phyloP scores from a whole-genome alignment of 2,113 vertebrate species.

The Garra rufa region DNA sequence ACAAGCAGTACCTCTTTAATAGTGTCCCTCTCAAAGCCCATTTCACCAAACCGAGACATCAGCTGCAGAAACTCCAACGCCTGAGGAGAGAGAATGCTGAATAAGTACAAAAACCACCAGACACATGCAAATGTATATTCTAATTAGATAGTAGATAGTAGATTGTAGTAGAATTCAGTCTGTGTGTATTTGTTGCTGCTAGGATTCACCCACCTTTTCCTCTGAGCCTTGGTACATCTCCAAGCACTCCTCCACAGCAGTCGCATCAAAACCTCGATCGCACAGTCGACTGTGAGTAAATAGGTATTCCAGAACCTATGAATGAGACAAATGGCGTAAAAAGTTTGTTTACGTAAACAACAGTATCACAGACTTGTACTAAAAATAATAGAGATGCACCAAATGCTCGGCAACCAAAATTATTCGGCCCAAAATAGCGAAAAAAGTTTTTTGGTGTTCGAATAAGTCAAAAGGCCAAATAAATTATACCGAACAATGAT shows the following conservation, averaged over 20 bases:
- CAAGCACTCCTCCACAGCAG: conserved; percentile 93
- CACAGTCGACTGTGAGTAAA: conserved; percentile 91
- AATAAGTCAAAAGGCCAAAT: too few species aligned
- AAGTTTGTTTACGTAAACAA: neutral
- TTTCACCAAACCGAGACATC: conserved; percentile 97
- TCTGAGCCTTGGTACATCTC: conserved; percentile 96
- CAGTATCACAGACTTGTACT: neutral
- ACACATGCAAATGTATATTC: neutral
- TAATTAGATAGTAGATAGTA: neutral
- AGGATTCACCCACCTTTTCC: conserved; percentile 84
- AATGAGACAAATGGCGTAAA: conserved; percentile 36
- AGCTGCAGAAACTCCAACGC: conserved; percentile 93
- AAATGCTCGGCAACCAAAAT: too few species aligned
- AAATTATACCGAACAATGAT: too few species aligned
- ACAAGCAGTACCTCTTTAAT: conserved; percentile 94
- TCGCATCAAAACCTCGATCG: conserved; percentile 92
- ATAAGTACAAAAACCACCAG: neutral
- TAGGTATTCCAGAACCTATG: conserved; percentile 92
- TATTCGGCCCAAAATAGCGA: too few species aligned
- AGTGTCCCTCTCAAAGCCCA: conserved; percentile 95
- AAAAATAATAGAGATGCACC: too few species aligned
- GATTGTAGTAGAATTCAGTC: neutral
- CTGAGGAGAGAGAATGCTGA: conserved; percentile 67
- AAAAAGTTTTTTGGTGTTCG: too few species aligned
- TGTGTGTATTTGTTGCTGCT: neutral